Conservation (phyloP, 2,797 vertebrate genomes). For the Hyperoplus immaculatus region DNA sequence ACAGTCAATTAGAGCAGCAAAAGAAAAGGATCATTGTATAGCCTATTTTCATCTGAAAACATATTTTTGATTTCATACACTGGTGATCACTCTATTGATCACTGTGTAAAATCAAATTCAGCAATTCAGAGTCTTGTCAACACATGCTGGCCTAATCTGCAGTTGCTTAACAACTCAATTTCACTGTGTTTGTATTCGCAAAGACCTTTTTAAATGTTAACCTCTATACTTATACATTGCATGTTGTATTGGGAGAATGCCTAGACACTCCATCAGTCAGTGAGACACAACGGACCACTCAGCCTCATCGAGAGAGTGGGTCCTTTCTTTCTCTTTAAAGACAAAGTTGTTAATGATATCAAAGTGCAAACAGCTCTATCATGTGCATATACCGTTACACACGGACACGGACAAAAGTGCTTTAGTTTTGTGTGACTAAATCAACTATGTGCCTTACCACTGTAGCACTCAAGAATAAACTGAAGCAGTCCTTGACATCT, state of each 20-base stretch:
- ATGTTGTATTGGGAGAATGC: neutral
- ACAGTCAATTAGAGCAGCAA: neutral
- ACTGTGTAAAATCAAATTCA: neutral
- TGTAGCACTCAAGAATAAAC: constrained; percentile 52
- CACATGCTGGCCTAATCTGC: neutral
- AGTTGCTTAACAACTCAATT: neutral
- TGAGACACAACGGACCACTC: neutral
- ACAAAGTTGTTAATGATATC: neutral
- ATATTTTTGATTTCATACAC: neutral
- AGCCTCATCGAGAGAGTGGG: neutral
- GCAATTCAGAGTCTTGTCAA: neutral
- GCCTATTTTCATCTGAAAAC: neutral
- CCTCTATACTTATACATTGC: constrained; percentile 5
- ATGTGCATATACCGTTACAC: neutral
- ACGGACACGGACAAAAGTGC: constrained; percentile 50
- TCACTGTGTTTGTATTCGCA: neutral
- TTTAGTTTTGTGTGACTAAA: constrained; percentile 52
- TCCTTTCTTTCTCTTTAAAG: neutral
- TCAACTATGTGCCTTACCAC: constrained; percentile 64
- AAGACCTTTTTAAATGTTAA: constrained; percentile 12
- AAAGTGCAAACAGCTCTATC: neutral
- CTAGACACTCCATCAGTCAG: neutral
- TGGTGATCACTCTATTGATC: neutral
- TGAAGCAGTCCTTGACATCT: constrained; percentile 68
- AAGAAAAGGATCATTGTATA: neutral